Evolutionary conservation across 2,113 vertebrate species (phyloP).

Genomic region (Melanerpes formicivorus): DNA sequence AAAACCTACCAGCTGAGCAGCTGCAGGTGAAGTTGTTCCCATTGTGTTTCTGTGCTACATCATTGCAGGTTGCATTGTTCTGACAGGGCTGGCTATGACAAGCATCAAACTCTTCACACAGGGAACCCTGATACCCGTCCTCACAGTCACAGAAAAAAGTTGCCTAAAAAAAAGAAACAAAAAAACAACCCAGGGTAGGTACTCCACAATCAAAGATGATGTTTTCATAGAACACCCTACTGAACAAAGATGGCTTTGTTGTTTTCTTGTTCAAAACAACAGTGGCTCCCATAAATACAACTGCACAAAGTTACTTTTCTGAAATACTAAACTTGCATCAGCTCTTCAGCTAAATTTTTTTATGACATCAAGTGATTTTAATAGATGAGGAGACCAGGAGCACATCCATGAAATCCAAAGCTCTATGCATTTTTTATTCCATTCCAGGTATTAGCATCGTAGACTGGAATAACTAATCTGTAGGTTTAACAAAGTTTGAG

Average conservation of each 20-base stretch:
- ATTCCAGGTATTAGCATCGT: background rate
- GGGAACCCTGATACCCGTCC: slow-evolving; percentile 83
- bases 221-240: background rate
- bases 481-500: background rate
- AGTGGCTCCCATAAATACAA: background rate
- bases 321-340: background rate
- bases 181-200: background rate
- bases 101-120: slow-evolving; percentile 94
- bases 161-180: slow-evolving; percentile 76
- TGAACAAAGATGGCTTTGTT: background rate
- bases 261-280: background rate
- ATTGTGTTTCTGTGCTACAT: slow-evolving; percentile 82
- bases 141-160: slow-evolving; percentile 92
- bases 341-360: background rate
- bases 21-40: slow-evolving; percentile 89
- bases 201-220: background rate
- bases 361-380: background rate
- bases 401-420: background rate
- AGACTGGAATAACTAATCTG: background rate
- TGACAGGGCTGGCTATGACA: slow-evolving; percentile 87
- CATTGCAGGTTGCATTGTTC: slow-evolving; percentile 87
- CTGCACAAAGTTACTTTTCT: background rate
- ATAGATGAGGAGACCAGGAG: background rate
- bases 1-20: slow-evolving; percentile 85
- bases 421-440: background rate